phyloP scores from a whole-genome alignment of 2,888 invertebrate genomes.

The Gryllus longicercus region DNA sequence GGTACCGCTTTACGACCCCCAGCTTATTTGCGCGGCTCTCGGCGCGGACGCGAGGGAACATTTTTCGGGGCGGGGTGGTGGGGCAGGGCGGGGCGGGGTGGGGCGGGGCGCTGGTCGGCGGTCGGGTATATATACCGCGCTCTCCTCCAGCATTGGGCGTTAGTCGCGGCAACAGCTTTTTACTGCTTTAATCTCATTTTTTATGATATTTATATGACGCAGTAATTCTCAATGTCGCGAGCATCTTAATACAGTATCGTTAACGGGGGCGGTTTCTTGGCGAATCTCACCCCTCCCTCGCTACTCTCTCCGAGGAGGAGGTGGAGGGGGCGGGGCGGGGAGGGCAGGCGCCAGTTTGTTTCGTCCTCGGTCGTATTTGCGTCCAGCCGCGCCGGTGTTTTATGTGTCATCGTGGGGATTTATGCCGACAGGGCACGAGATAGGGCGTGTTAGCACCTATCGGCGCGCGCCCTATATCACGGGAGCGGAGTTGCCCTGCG shows the following conservation, averaged over 20 bases:
- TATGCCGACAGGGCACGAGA: constrained; percentile 17
- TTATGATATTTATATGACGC: constrained; percentile 17
- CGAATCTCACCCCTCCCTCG: not conserved
- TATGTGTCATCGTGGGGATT: constrained; percentile 9
- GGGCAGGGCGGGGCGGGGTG: not conserved
- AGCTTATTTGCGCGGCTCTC: not conserved
- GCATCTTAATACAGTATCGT: not conserved
- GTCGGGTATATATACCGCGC: not conserved
- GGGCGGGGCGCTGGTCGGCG: not conserved
- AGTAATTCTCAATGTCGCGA: constrained; percentile 6
- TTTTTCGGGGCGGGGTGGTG: no score
- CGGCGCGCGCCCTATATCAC: not conserved
- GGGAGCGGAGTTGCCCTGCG: no score
- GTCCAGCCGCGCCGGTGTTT: not conserved
- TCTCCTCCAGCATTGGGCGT: not conserved
- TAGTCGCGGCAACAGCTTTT: not conserved
- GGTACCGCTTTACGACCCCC: constrained; percentile 17
- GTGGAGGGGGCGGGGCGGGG: not conserved
- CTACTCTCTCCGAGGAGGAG: not conserved
- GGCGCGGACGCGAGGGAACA: not conserved
- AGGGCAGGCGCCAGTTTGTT: not conserved
- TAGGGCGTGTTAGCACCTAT: constrained; percentile 11
- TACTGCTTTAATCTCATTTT: constrained; percentile 10
- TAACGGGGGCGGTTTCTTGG: constrained; percentile 5
- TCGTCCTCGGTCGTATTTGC: not conserved